Evolutionary conservation across 2,888 invertebrate genomes (phyloP).

Genomic region (Chromoteleia sp.): DNA sequence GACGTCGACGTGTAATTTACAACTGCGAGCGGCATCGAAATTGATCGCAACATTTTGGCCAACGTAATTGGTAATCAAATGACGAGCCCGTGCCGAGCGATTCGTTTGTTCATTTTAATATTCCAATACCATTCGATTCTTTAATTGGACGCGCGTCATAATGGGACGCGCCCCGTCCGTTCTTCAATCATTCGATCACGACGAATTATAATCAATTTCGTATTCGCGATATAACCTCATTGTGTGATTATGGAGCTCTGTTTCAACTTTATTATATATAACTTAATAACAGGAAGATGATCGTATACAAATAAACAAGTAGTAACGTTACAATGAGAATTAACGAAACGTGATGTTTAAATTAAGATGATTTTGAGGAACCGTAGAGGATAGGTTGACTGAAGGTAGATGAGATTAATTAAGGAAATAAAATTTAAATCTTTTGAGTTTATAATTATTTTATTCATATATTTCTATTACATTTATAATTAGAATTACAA

Average conservation of each 20-base stretch:
- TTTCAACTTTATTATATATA: slow-evolving; percentile 51
- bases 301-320: slow-evolving; percentile 15
- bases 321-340: slow-evolving; percentile 8
- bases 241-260: slow-evolving; percentile 57
- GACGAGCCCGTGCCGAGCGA: slow-evolving; percentile 39
- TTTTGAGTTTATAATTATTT: too few relatives aligned
- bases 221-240: slow-evolving; percentile 59
- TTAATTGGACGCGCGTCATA: slow-evolving; percentile 67
- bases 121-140: slow-evolving; percentile 61
- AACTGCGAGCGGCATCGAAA: slow-evolving; percentile 45
- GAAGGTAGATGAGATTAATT: too few relatives aligned
- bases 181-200: slow-evolving; percentile 50
- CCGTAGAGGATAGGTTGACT: too few relatives aligned
- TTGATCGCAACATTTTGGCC: slow-evolving; percentile 57
- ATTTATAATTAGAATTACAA: too few relatives aligned
- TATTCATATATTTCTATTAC: too few relatives aligned
- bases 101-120: slow-evolving; percentile 67
- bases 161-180: slow-evolving; percentile 48
- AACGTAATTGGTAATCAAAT: slow-evolving; percentile 64
- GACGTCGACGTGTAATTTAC: slow-evolving; percentile 57
- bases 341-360: background rate
- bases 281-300: slow-evolving; percentile 22
- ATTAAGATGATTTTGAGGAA: slow-evolving; percentile 12
- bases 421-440: too few relatives aligned
- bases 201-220: slow-evolving; percentile 68